These are phyloP conservation scores for Medauroidea extradentata DNA, from an alignment of 1,140 invertebrate genomes.

Conservation along the genomic window DNA sequence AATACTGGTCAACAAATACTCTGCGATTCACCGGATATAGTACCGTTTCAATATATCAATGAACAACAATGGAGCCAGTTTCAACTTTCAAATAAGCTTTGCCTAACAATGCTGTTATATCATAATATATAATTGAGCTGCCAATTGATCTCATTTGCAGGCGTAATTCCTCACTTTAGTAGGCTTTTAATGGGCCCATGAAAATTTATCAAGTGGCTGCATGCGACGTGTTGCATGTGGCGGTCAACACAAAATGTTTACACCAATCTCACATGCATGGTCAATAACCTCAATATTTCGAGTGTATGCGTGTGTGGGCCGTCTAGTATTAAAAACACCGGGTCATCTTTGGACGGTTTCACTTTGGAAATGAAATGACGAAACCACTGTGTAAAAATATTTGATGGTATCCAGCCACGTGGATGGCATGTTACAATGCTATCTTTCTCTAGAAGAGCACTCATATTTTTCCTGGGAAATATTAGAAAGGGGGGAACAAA, in stretches of 20 bases:
- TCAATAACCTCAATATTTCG: slow-evolving; percentile 39
- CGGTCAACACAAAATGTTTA: slow-evolving; percentile 35
- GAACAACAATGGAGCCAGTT: too few relatives aligned
- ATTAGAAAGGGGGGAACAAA: slow-evolving; percentile 35
- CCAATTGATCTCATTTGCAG: too few relatives aligned
- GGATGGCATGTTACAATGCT: slow-evolving; percentile 26
- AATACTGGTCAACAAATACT: too few relatives aligned
- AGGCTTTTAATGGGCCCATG: slow-evolving; percentile 34
- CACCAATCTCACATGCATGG: slow-evolving; percentile 32
- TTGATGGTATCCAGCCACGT: slow-evolving; percentile 36
- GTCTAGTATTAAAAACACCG: slow-evolving; percentile 38
- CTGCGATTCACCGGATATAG: too few relatives aligned
- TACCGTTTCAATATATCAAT: too few relatives aligned
- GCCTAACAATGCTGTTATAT: too few relatives aligned
- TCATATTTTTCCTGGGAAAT: slow-evolving; percentile 32
- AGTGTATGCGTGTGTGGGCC: slow-evolving; percentile 36
- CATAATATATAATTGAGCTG: too few relatives aligned
- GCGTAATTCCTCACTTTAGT: slow-evolving; percentile 17
- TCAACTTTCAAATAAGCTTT: too few relatives aligned
- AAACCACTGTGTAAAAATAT: slow-evolving; percentile 38
- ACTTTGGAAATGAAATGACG: slow-evolving; percentile 30
- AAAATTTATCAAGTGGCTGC: slow-evolving; percentile 26
- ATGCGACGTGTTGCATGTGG: slow-evolving; percentile 40
- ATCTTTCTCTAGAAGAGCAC: slow-evolving; percentile 17
- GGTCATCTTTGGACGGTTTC: slow-evolving; percentile 22